Evolutionary conservation across 2,113 vertebrate genomes (phyloP).

Genomic region (Seriola aureovittata): DNA sequence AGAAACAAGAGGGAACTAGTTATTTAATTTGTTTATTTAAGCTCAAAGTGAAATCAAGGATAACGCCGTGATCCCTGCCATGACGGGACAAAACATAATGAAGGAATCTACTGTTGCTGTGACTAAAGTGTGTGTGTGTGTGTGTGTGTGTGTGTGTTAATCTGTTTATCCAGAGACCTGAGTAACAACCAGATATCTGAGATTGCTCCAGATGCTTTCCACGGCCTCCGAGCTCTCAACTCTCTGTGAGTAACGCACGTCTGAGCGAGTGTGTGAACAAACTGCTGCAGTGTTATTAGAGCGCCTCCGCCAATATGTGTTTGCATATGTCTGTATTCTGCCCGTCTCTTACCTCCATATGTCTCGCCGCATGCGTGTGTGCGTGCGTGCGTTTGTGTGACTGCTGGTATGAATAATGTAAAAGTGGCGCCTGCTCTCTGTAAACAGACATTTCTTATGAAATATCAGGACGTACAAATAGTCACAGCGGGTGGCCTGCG

Average conservation of each 20-base stretch:
- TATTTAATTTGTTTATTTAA: not conserved
- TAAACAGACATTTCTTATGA: constrained; percentile 18
- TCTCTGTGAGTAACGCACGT: constrained; percentile 74
- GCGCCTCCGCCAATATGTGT: constrained; percentile 5
- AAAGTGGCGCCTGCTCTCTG: constrained; percentile 22
- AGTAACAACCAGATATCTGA: constrained; percentile 83
- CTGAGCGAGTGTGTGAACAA: not conserved
- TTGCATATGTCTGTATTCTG: constrained; percentile 11
- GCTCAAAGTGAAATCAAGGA: no score
- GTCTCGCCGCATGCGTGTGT: not conserved
- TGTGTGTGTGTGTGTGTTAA: constrained; percentile 20
- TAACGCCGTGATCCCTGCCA: not conserved
- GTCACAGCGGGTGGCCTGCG: constrained; percentile 1
- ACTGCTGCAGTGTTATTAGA: not conserved
- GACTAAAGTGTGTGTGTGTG: not conserved
- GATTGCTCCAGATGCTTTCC: constrained; percentile 80
- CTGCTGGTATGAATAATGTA: constrained; percentile 51
- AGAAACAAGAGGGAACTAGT: not conserved
- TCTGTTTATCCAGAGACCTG: constrained; percentile 66
- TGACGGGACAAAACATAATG: not conserved
- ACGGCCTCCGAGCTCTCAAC: constrained; percentile 78
- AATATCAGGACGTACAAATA: constrained; percentile 15
- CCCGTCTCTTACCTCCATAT: constrained; percentile 6
- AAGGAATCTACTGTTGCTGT: not conserved
- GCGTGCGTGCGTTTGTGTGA: constrained; percentile 4